Percentiles rank a stretch among this genome's conserved stretches.
Conservation (phyloP, 2,888 invertebrate species). For the Orthonychiurus folsomi region DNA sequence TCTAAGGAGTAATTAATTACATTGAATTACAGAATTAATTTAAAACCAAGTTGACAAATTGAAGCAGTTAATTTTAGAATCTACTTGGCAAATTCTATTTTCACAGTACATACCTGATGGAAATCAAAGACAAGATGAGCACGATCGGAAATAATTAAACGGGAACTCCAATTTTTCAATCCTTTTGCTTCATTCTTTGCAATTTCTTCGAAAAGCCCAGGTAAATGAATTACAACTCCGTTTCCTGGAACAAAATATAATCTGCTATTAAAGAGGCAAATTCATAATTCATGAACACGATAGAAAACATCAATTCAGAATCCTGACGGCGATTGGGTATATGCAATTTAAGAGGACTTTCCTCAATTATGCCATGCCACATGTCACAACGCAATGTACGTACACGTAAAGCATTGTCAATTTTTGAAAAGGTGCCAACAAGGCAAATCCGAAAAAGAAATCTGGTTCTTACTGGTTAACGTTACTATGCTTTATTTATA, state of each 20-base stretch:
- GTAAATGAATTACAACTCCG: constrained; percentile 95
- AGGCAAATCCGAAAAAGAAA: too few species aligned
- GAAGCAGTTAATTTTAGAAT: too few species aligned
- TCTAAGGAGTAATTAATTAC: too few species aligned
- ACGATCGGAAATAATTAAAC: constrained; percentile 87
- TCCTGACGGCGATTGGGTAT: too few species aligned
- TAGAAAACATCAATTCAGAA: background rate
- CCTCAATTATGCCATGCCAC: background rate
- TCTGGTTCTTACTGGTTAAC: too few species aligned
- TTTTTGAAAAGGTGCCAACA: too few species aligned
- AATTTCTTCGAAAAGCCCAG: constrained; percentile 89
- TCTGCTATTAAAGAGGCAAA: too few species aligned
- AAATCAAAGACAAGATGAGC: constrained; percentile 91
- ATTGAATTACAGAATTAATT: constrained; percentile 26
- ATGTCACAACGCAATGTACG: too few species aligned
- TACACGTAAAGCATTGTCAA: too few species aligned
- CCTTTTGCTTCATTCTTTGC: constrained; percentile 86
- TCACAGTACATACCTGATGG: constrained; percentile 67
- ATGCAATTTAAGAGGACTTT: too few species aligned
- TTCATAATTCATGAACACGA: background rate
- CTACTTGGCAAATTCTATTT: too few species aligned
- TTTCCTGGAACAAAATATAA: constrained; percentile 73
- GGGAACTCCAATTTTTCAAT: constrained; percentile 65
- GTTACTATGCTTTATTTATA: too few species aligned
- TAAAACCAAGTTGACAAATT: background rate